Evolutionary conservation across 2,113 vertebrate genomes (phyloP), one percentile per base, ranked within the genome.

Genomic region (Siniperca chuatsi): DNA sequence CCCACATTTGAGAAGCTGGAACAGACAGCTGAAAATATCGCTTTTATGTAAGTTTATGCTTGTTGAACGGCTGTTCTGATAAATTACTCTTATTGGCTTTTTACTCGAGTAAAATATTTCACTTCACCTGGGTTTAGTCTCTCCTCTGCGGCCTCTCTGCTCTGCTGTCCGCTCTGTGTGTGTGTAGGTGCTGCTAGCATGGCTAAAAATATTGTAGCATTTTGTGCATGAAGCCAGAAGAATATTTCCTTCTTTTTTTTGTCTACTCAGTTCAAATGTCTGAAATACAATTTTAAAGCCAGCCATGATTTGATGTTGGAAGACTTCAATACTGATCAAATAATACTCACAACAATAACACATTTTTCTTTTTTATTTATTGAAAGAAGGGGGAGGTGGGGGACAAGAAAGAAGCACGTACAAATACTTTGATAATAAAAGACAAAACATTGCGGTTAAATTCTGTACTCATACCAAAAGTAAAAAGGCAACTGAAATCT

Each of bases 391-490:
- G 78, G 75, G 35, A 42, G 71, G 68, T 20, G 33, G 69, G 77
- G 54, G 69, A 75, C 52, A 83, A 70, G 54, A 88, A 70, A 85
- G 84, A 93, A 86, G 91, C 93, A 94, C 55, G 57, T 94, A 95
- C 90, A 95, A 94, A 94, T 92, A 91, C 84, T 87, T 82, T 81
- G 90, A 90, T 91, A 90, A 90, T 92, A 93, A 88, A 90, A 87
- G 76, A 89, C 82, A 92, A 87, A 78, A 87, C 90, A 94, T 89
- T 94, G 86, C 29, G 75, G 90, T 94, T 95, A 94, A 91, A 89
- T 85, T 91, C 76, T 88, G 79, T 89, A 89, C 85, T 91, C 78
- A 86, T 91, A 92, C 84, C 86, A 92, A 90, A 89, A 90, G 80
- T 88, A 93, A 89, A 92, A 94, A 93, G 82, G 83, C 82, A 84